These are phyloP conservation scores for Archilochus colubris DNA, from an alignment of 2,113 vertebrate species.

Conservation along the genomic window DNA sequence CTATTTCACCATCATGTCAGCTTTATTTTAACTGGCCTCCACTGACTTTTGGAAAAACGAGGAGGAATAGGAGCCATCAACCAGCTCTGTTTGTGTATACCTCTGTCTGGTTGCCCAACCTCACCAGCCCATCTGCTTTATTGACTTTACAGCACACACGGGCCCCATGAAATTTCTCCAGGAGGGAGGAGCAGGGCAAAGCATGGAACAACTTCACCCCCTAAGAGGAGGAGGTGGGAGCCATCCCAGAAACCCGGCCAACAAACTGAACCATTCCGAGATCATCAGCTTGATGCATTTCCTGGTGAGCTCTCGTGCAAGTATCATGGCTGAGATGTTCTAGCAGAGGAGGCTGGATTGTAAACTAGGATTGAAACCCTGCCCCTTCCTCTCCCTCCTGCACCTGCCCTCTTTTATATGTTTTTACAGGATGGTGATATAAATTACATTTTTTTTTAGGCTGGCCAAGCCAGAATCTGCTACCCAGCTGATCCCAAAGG, in stretches of 20 bases:
- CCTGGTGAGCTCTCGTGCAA: not conserved
- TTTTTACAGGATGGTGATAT: not conserved
- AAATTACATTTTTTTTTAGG: not conserved
- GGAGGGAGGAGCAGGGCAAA: not conserved
- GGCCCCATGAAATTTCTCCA: not conserved
- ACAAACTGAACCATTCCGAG: not conserved
- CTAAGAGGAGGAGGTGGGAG: not conserved
- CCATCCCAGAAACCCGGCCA: not conserved
- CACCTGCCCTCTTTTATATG: not conserved
- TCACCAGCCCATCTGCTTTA: not conserved
- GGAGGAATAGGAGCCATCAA: not conserved
- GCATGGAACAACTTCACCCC: not conserved
- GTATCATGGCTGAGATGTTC: rapidly evolving
- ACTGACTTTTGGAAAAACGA: not conserved
- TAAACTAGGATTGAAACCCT: not conserved
- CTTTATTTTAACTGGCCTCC: conserved; percentile 35
- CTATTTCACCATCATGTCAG: conserved; percentile 43
- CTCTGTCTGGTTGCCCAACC: not conserved
- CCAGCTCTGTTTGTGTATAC: not conserved
- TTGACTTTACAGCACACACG: not conserved
- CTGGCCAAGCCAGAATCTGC: not conserved
- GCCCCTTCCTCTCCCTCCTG: not conserved
- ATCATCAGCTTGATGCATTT: not conserved
- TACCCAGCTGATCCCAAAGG: not conserved
- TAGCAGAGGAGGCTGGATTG: not conserved